Base-by-base conservation (phyloP, 2,888 invertebrate species). In the Drosophila setosimentum region DNA sequence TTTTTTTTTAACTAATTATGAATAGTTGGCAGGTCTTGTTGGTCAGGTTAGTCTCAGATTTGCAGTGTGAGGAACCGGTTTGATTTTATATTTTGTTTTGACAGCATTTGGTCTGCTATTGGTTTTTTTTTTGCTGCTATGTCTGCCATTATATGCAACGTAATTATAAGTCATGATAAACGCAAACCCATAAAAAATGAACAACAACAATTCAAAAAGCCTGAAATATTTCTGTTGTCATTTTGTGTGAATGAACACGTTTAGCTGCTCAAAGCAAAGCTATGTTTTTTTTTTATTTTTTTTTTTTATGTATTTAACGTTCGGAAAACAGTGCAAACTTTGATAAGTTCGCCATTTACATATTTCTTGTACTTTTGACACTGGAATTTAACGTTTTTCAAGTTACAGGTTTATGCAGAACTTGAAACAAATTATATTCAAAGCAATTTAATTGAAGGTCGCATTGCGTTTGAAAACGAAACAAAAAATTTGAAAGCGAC, bases 21-120 rank as follows among this genome's bases (percentile, higher is more conserved):
- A 37, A 59, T 51, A 51, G 35, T 57, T 66, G 49, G 49, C 32
- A 27, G 32, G 21, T 48, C 45, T 59, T 33, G 35, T 55, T 24
- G 24, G 16, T 49, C 59, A 29, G 48, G 29, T 48, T 24, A 59
- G 49, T 57, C 49, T 48, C 42, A 50, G 61, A 58, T 50, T 69
- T 72, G 42, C 73, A 68, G 59, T 67, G 30, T 59, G 54, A 32
- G 29, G 53, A 88, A 88, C 84, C 60, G 72, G 83, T 78, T 87
- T 65, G 40, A 35, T 66, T 66, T 61, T 48, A n/a, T 69, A 18
- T 68, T 66, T 57, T 62, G 57, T 68, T 58, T 68, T 45, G 50
- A 71, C 51, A 54, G 18, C 53, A 62, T 33, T 60, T 57, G 53
- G 35, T 64, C 48, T 35, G 55, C 40, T 42, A n/a, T 66, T 5